Evolutionary conservation across 2,113 vertebrate species (phyloP), one percentile per base, ranked within the genome.

Genomic region (Phylloscopus trochiloides): DNA sequence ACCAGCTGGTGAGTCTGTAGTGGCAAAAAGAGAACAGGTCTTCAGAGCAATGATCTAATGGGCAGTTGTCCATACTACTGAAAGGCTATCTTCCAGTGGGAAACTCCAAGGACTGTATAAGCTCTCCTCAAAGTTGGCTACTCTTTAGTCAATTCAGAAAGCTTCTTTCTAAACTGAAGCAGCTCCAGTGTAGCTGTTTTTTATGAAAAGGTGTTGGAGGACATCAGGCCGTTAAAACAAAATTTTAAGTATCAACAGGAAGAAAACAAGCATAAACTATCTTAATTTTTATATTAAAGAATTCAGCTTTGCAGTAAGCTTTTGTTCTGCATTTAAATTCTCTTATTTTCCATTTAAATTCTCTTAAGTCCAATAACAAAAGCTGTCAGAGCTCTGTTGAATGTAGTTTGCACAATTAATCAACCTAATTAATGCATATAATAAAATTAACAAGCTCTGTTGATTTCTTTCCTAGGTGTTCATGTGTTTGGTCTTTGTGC

Each of bases 401-500:
- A 81, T 81, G 29, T 54, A 19, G 15, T 73, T 61, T 88, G 26
- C 50, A 25, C 50, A 57, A 29, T 48, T n/a, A 59, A 88, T 74
- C 58, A 14, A 24, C n/a, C 17, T 57, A n/a, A 59, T 59, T 59
- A 82, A 34, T 74, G 38, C 38, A 57, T 48, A 52, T 19, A 51
- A 54, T 87, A 51, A 86, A 75, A 29, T 61, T 97, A 87, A 98
- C 26, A 17, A 11, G 32, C 28, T 75, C 38, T 86, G 20, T 34
- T 65, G 20, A 51, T 96, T 94, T 90, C 15, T 85, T 68, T 96
- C 38, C 21, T 92, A 99, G 99, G 99, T 17, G 99, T 99, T 87
- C 99, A 99, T 32, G 98, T 99, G 12, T 99, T 99, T 86, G 99
- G 99, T 50, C 98, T 99, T 43, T 99, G 99, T 96, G 99, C 99